Evolutionary conservation across 2,113 vertebrate genomes (phyloP), one percentile per base, ranked within the genome.

Genomic region (Tragelaphus strepsiceros): DNA sequence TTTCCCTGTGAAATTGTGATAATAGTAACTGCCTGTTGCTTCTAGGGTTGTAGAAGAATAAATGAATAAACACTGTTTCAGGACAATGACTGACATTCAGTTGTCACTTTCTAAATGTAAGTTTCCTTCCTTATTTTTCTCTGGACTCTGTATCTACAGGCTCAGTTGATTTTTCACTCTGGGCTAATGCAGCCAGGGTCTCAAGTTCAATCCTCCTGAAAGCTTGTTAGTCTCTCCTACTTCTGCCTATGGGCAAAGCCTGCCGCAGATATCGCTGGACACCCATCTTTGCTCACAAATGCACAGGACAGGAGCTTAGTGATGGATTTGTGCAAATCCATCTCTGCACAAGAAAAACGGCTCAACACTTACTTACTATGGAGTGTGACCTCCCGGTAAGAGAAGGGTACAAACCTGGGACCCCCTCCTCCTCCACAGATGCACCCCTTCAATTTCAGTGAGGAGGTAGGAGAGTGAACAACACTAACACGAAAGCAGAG

Each of bases 151-250:
- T 32, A 64, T 90, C 30, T 24, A 53, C 93, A 92, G 85, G 49
- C 71, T 84, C 8, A 13, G 49, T 10, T 58, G 61, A 35, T 53
- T 93, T 71, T 88, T 91, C 30, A 85, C 77, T 32, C 54, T 56
- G 81, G 54, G 54, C 77, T 96, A 85, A 88, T 53, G 81, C 30
- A 96, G 54, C 28, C 84, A 16, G 16, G 62, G 88, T 91, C 49
- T 95, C 85, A 71, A 93, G 81, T 74, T 96, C 91, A 94, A 35
- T 87, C 28, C 83, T 88, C 46, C 53, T 54, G 56, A 93, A 97
- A 97, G 90, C 77, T 54, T 89, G 74, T 94, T 94, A 86, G 85
- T 85, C 81, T 94, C 1, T 0, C 77, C 96, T 58, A 59, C 77
- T 88, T 32, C 89, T 19, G 39, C 39, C 54, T 32, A 8, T 2